Evolutionary conservation across 53 echinoderm and acorn worm genomes (phyloP), one percentile per base, ranked within the genome.

Genomic region (Paracentrotus lividus): DNA sequence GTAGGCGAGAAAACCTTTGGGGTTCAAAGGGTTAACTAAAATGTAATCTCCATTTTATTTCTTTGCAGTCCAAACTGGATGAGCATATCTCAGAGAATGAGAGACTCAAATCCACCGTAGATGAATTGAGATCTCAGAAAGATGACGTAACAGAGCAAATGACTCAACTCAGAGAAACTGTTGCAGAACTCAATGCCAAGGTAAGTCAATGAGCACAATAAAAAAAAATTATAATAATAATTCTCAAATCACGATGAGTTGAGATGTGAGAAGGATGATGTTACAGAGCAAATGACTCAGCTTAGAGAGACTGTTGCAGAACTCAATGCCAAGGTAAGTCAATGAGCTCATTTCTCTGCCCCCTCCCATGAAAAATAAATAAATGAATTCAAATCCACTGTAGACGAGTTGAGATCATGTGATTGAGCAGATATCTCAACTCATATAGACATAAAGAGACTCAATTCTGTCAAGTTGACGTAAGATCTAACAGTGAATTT

Each of bases 71-170:
- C 12, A 97, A 97, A 93, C 93, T 96, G 16, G 96, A 96, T 86
- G 96, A 95, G 88, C 94, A 90, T 40, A 91, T 89, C 21, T 55
- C 93, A 38, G 95, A 95, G 75, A 94, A 94, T n/a, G 94, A 95
- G 84, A 93, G 55, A 23, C 61, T 94, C 38, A 90, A 93, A 52
- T 93, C 93, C 49, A 68, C 88, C 2, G 29, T 96, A 57, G 94
- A 95, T 12, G 85, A 86, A 55, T 52, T 65, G 26, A 92, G 52
- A 64, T 84, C 51, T 33, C 86, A 91, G 61, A 94, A 92, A 77
- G 94, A 86, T 4, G 85, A 92, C 23, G 45, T 95, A 16, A 92
- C n/a, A 43, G 84, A 60, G 0, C 76, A 77, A 66, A 66, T 95
- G 43, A 86, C 81, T 57, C 69, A 53, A 34, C 84, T 93, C 21